Evolutionary conservation across 2,888 invertebrate species (phyloP).

Genomic region (Hoplodrina blanda): DNA sequence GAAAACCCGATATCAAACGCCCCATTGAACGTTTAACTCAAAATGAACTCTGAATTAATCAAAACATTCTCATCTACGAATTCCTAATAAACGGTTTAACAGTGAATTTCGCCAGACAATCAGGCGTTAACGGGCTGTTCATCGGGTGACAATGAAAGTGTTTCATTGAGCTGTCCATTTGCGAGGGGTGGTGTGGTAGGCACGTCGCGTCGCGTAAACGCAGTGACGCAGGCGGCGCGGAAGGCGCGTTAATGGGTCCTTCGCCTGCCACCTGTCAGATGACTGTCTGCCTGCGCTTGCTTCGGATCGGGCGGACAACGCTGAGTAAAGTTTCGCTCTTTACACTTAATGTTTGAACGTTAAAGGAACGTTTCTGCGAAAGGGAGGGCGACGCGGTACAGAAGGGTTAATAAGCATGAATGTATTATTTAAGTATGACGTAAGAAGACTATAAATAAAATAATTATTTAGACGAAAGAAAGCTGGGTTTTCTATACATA

Average conservation of each 20-base stretch:
- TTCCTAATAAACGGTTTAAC: conserved; percentile 62
- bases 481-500: too few species aligned
- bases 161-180: conserved; percentile 76
- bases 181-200: conserved; percentile 58
- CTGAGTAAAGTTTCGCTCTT: conserved; percentile 65
- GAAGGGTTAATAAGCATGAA: conserved; percentile 43
- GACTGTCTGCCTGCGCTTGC: conserved; percentile 76
- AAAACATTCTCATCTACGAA: conserved; percentile 60
- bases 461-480: too few species aligned
- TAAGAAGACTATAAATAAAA: conserved; percentile 6
- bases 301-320: conserved; percentile 68
- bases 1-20: conserved; percentile 2
- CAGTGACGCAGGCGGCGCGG: conserved; percentile 69
- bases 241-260: conserved; percentile 82
- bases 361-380: conserved; percentile 12
- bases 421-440: conserved; percentile 38
- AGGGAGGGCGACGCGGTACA: conserved; percentile 13
- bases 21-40: conserved; percentile 20
- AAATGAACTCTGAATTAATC: conserved; percentile 55
- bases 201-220: conserved; percentile 69
- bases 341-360: conserved; percentile 46
- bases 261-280: conserved; percentile 83
- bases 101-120: conserved; percentile 64
- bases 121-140: conserved; percentile 65
- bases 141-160: conserved; percentile 72